Percentiles rank a stretch among this genome's conserved stretches.
Conservation (phyloP, 2,797 vertebrate species). For the Spheniscus humboldti region DNA sequence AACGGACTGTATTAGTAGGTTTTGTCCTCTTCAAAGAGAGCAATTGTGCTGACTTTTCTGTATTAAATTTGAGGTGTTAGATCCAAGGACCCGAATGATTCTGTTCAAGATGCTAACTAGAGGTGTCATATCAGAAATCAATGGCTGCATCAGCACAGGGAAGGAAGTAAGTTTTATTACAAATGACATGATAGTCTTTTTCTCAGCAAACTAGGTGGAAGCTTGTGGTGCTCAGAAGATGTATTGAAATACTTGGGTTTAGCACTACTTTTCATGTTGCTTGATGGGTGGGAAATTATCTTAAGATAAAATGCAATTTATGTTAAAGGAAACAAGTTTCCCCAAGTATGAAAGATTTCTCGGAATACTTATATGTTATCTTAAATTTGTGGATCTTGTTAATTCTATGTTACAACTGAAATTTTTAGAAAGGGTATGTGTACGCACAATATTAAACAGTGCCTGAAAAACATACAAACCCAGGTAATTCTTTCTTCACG, state of each 20-base stretch:
- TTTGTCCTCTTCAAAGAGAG: not conserved
- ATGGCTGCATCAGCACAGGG: conserved; percentile 96
- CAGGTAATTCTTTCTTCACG: not conserved
- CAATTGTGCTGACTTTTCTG: not conserved
- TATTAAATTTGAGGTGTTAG: conserved; percentile 82
- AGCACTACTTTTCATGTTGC: not conserved
- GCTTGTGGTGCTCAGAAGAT: not conserved
- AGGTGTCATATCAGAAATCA: conserved; percentile 88
- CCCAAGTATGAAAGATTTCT: not conserved
- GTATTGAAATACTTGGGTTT: not conserved
- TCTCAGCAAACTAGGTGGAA: not conserved
- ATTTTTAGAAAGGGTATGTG: not conserved
- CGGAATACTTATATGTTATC: not conserved
- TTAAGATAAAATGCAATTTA: not conserved
- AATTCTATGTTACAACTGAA: not conserved
- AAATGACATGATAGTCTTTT: not conserved
- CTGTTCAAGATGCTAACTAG: conserved; percentile 95
- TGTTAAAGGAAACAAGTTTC: not conserved
- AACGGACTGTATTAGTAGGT: not conserved
- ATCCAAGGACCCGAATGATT: conserved; percentile 95
- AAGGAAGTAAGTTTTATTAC: conserved; percentile 81
- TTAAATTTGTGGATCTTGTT: not conserved
- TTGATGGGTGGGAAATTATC: not conserved
- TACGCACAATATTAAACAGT: not conserved
- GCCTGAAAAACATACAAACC: not conserved